Evolutionary conservation across 2,888 invertebrate genomes (phyloP), one percentile per base, ranked within the genome.

Genomic region (Trypoxylon attenuatum): DNA sequence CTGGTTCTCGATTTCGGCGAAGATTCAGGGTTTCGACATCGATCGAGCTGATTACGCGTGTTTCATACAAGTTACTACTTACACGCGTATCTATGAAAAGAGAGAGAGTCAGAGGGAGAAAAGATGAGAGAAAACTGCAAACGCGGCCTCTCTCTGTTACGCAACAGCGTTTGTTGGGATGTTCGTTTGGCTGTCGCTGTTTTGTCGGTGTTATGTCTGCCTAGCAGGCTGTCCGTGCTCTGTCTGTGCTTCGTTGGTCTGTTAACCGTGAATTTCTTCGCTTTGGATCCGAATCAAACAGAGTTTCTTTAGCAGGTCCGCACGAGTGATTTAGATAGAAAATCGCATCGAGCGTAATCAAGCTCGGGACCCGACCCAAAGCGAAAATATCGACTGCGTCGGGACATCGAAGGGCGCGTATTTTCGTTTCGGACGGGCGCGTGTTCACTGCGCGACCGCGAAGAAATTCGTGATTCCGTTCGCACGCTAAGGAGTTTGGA

Each of bases 101-200:
- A 43, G 22, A 49, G 33, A 49, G 33, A 27, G 16, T 0, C 29
- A 25, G 47, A 27, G 52, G 53, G 52, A 29, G 65, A 65, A n/a
- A n/a, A n/a, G n/a, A 25, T 46, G 29, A 38, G 46, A 71, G 46
- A 38, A 25, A n/a, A 38, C 39, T 55, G 59, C 38, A 58, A 70
- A 59, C n/a, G 54, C 47, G 47, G 38, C 38, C 55, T 42, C 50
- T 53, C 55, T n/a, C n/a, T n/a, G n/a, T n/a, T n/a, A n/a, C n/a
- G n/a, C n/a, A n/a, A n/a, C n/a, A n/a, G n/a, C n/a, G n/a, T n/a
- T n/a, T n/a, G n/a, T n/a, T n/a, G n/a, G n/a, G n/a, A n/a, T n/a
- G n/a, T n/a, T n/a, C n/a, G n/a, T n/a, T n/a, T n/a, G n/a, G n/a
- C n/a, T n/a, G n/a, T n/a, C n/a, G n/a, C n/a, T n/a, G n/a, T n/a